Percentiles rank a stretch among this genome's conserved stretches.
Conservation (phyloP, 2,113 vertebrate genomes). For the Triplophysa tibetana region DNA sequence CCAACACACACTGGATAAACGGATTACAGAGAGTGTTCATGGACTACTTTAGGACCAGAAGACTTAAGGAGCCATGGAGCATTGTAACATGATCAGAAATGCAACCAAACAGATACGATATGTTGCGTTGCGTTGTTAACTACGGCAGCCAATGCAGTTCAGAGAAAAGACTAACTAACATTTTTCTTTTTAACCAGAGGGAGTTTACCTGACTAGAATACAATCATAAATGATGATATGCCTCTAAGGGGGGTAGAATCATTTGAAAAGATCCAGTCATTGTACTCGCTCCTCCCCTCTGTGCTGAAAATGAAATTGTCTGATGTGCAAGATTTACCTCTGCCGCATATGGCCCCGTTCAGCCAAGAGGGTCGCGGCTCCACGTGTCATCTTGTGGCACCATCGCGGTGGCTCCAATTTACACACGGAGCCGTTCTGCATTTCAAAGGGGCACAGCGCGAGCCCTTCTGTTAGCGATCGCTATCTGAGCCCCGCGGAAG, state of each 20-base stretch:
- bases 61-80: neutral
- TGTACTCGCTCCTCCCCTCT: slow-evolving; percentile 73
- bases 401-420: slow-evolving; percentile 77
- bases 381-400: slow-evolving; percentile 80
- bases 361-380: slow-evolving; percentile 76
- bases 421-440: slow-evolving; percentile 78
- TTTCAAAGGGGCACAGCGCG: slow-evolving; percentile 79
- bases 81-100: slow-evolving; percentile 30
- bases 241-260: slow-evolving; percentile 75
- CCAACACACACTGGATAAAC: slow-evolving; percentile 35
- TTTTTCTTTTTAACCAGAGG: slow-evolving; percentile 34
- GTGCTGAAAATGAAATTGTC: slow-evolving; percentile 85
- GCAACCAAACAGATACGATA: slow-evolving; percentile 1
- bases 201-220: slow-evolving; percentile 45
- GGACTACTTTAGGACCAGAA: slow-evolving; percentile 22
- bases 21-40: slow-evolving; percentile 50
- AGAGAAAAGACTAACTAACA: slow-evolving; percentile 33
- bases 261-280: slow-evolving; percentile 82
- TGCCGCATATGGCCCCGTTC: slow-evolving; percentile 74
- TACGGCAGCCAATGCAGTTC: neutral
- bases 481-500: slow-evolving; percentile 75
- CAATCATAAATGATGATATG: slow-evolving; percentile 67
- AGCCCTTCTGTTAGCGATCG: slow-evolving; percentile 80
- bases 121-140: neutral
- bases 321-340: slow-evolving; percentile 85